Conservation (phyloP, 2,113 vertebrate species). For the Halcyon senegalensis region DNA sequence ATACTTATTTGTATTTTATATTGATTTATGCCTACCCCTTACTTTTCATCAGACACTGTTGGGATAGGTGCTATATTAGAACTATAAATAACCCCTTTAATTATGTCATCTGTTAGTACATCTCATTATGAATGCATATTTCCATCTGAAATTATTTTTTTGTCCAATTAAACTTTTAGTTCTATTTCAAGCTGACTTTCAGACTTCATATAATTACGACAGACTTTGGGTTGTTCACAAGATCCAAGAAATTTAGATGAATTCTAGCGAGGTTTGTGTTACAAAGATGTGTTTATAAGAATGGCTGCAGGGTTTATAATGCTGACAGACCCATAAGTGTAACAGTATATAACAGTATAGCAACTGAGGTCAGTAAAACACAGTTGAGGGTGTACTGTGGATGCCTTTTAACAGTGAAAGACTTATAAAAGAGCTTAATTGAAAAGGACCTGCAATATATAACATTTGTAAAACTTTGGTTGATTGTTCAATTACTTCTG, state of each 20-base stretch:
- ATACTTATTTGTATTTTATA: slow-evolving; percentile 3
- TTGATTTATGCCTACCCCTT: slow-evolving; percentile 18
- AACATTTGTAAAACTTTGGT: slow-evolving; percentile 45
- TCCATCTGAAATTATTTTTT: slow-evolving; percentile 60
- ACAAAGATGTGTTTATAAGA: slow-evolving; percentile 73
- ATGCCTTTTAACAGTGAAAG: slow-evolving; percentile 57
- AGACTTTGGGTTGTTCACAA: slow-evolving; percentile 65
- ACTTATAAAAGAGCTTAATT: slow-evolving; percentile 61
- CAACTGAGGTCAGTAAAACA: slow-evolving; percentile 46
- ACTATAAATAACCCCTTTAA: slow-evolving; percentile 62
- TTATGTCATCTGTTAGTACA: slow-evolving; percentile 52
- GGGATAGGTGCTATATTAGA: slow-evolving; percentile 56
- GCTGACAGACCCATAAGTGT: slow-evolving; percentile 60
- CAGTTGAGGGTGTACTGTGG: slow-evolving; percentile 51
- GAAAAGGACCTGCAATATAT: slow-evolving; percentile 43
- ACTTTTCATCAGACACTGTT: slow-evolving; percentile 43
- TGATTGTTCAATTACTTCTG: slow-evolving; percentile 62
- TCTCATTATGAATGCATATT: slow-evolving; percentile 58
- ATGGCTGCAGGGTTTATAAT: slow-evolving; percentile 55
- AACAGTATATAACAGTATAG: slow-evolving; percentile 51
- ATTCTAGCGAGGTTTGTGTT: slow-evolving; percentile 66
- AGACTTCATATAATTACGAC: slow-evolving; percentile 68
- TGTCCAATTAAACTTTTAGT: slow-evolving; percentile 74
- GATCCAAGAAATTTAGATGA: slow-evolving; percentile 67
- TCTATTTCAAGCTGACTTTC: slow-evolving; percentile 75